Evolutionary conservation across 2,797 vertebrate genomes (phyloP).

Genomic region (Enteromius mattozi): DNA sequence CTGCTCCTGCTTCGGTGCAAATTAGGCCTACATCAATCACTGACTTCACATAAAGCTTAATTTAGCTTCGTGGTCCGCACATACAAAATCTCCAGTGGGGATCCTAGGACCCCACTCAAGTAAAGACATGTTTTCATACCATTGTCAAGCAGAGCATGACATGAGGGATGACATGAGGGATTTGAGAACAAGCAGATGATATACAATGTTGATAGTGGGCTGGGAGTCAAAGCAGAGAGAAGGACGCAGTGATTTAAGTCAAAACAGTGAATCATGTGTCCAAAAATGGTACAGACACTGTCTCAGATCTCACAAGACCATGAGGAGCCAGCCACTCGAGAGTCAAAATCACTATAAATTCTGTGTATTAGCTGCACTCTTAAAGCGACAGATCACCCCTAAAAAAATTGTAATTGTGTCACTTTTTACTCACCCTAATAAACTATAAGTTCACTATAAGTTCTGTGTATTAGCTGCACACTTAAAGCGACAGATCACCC

Average conservation of each 20-base stretch:
- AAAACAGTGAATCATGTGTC: neutral
- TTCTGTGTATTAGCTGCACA: neutral
- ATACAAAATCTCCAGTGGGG: neutral
- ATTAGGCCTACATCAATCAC: constrained; percentile 5
- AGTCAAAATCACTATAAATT: neutral
- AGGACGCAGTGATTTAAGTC: neutral
- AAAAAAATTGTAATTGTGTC: neutral
- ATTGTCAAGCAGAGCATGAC: constrained; percentile 49
- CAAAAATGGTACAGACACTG: neutral
- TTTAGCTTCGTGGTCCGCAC: neutral
- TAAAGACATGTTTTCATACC: constrained; percentile 67
- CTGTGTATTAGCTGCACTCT: too few relatives aligned
- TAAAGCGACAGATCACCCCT: too few relatives aligned
- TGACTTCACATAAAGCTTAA: constrained; percentile 19
- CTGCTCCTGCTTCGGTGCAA: neutral
- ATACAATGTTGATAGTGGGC: neutral
- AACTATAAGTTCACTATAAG: neutral
- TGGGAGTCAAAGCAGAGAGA: constrained; percentile 21
- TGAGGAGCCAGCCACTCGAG: neutral
- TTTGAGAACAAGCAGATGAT: constrained; percentile 41
- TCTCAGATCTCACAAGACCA: neutral
- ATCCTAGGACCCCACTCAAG: constrained; percentile 30
- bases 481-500: neutral
- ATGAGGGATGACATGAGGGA: constrained; percentile 60
- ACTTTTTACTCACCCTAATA: neutral